Evolutionary conservation across 2,888 invertebrate species (phyloP), one percentile per base, ranked within the genome.

Genomic region (Eudasyphora cyanicolor): DNA sequence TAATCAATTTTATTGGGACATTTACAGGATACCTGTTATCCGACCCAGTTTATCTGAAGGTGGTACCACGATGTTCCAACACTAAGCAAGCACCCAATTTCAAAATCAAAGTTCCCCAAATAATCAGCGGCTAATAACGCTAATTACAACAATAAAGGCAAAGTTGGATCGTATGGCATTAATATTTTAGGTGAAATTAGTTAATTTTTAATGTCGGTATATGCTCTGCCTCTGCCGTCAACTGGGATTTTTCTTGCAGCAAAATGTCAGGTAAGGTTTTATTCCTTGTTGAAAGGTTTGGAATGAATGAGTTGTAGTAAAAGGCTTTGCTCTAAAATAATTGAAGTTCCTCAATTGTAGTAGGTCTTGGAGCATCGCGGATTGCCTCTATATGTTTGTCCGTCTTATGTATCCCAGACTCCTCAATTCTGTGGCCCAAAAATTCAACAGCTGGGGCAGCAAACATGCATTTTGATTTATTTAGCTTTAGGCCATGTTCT

Each of bases 71-170:
- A n/a, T n/a, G n/a, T n/a, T n/a, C n/a, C n/a, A n/a, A n/a, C n/a
- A n/a, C n/a, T n/a, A n/a, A n/a, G n/a, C n/a, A n/a, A n/a, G n/a
- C n/a, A n/a, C n/a, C n/a, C n/a, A n/a, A n/a, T n/a, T n/a, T 73
- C 42, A 73, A 57, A 54, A 38, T 73, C 8, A 49, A 82, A 82
- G 87, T 71, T 74, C 0, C 32, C 35, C 8, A 35, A 8, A 64
- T 76, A 82, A 49, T 83, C 83, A 3, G 79, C 82, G 0, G 84
- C 80, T 19, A 85, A 76, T 14, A 84, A 42, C 5, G 60, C 75
- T 17, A 51, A 85, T 21, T 82, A 83, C 17, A 81, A 45, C 5
- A 81, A n/a, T 0, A 79, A 29, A 14, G 64, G 70, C 2, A 67
- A 19, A 6, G 29, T 42, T 8, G 70, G 70, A 21, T 81, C 49